These are phyloP conservation scores for Ophion ellenae DNA, from an alignment of 2,888 invertebrate genomes.

Conservation along the genomic window DNA sequence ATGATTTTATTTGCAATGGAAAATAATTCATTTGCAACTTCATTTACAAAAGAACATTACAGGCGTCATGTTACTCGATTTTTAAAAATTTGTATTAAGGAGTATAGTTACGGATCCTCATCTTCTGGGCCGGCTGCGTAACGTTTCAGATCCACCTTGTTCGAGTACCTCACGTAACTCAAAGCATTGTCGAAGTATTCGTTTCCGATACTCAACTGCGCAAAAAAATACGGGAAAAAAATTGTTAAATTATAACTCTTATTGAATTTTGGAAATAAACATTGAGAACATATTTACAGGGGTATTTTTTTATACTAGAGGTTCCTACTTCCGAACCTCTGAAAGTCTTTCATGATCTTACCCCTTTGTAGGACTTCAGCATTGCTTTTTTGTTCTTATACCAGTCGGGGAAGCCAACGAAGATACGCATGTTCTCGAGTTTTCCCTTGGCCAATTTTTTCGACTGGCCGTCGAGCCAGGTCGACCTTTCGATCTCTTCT, in stretches of 20 bases:
- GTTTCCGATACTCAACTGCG: slow-evolving; percentile 59
- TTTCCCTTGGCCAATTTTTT: slow-evolving; percentile 85
- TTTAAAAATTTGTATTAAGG: neutral
- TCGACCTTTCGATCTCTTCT: slow-evolving; percentile 83
- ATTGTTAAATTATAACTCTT: neutral
- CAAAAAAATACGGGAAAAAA: neutral
- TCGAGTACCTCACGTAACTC: slow-evolving; percentile 57
- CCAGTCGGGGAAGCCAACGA: slow-evolving; percentile 86
- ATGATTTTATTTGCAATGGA: neutral
- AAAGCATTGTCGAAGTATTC: slow-evolving; percentile 64
- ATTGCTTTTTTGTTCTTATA: slow-evolving; percentile 84
- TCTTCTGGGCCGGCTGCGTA: neutral
- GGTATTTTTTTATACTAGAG: neutral
- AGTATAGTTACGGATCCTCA: slow-evolving; percentile 31
- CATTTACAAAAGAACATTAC: neutral
- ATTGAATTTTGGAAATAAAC: too few species aligned
- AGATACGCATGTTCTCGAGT: slow-evolving; percentile 84
- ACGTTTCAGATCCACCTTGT: slow-evolving; percentile 26
- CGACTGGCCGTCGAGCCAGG: slow-evolving; percentile 86
- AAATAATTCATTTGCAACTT: neutral
- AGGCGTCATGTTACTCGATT: neutral
- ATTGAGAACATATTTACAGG: too few species aligned
- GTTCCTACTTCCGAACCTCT: slow-evolving; percentile 1
- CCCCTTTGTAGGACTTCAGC: slow-evolving; percentile 84
- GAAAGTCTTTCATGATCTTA: slow-evolving; percentile 71